Percentiles rank a stretch among this genome's conserved stretches.
These are phyloP conservation scores for Orthonyx spaldingii DNA, from an alignment of 2,113 vertebrate genomes.

Conservation along the genomic window DNA sequence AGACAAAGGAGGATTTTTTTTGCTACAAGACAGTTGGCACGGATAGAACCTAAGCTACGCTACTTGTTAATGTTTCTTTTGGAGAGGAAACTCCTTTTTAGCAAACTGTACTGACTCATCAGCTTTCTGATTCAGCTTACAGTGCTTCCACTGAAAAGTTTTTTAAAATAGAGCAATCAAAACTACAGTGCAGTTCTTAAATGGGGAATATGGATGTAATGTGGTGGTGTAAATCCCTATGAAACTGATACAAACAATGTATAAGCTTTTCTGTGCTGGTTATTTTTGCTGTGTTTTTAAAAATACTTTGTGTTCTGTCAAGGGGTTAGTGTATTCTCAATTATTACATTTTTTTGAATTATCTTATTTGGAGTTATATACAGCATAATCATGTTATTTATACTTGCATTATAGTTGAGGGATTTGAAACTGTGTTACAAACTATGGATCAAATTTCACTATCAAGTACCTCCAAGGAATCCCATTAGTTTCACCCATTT, in stretches of 20 bases:
- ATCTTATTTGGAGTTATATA: background rate
- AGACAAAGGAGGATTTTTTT: background rate
- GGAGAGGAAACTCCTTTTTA: slow-evolving; percentile 40
- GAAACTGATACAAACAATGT: background rate
- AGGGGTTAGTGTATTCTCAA: background rate
- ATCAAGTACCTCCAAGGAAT: slow-evolving; percentile 1
- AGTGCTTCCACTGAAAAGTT: background rate
- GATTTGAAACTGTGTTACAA: slow-evolving; percentile 7
- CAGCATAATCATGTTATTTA: background rate
- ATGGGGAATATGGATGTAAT: background rate
- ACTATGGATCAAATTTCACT: background rate
- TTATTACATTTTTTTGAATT: background rate
- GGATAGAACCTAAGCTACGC: background rate
- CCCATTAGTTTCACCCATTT: slow-evolving; percentile 13
- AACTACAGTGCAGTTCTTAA: background rate
- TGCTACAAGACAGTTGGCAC: slow-evolving; percentile 34
- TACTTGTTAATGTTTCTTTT: slow-evolving; percentile 21
- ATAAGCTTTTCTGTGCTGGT: background rate
- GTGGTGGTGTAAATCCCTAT: background rate
- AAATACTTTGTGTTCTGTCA: background rate
- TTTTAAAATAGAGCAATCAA: background rate
- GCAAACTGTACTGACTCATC: slow-evolving; percentile 37
- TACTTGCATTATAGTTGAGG: background rate
- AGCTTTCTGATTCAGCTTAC: slow-evolving; percentile 31
- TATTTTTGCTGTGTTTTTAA: background rate